phyloP scores from a whole-genome alignment of 1,140 invertebrate genomes.

The Drosophila teissieri region DNA sequence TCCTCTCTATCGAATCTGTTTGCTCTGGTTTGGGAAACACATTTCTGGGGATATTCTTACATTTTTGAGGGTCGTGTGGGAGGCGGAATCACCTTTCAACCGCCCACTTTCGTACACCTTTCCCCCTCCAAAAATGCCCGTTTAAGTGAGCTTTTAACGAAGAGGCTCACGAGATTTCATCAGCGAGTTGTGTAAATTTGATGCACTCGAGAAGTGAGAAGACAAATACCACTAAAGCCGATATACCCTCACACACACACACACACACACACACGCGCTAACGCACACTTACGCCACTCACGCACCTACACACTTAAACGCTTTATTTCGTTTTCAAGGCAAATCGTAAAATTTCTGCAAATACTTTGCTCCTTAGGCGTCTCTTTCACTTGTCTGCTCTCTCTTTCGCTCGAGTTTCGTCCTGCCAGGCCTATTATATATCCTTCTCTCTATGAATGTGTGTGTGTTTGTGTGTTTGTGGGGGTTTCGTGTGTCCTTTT shows the following conservation, averaged over 20 bases:
- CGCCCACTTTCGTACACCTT: neutral
- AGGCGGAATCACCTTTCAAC: conserved; percentile 12
- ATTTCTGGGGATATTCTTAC: conserved; percentile 16
- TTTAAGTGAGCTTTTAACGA: conserved; percentile 46
- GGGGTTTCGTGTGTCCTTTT: conserved; percentile 50
- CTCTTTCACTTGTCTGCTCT: conserved; percentile 4
- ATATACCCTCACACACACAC: conserved; percentile 5
- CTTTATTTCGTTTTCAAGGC: conserved; percentile 76
- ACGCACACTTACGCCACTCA: conserved; percentile 13
- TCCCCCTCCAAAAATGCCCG: neutral
- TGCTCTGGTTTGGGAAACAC: conserved; percentile 36
- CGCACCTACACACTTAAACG: conserved; percentile 36
- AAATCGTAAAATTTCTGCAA: conserved; percentile 65
- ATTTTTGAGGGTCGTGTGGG: conserved; percentile 26
- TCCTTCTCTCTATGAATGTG: conserved; percentile 14
- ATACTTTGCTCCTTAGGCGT: conserved; percentile 43
- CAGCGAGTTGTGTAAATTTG: conserved; percentile 72
- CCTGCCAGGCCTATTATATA: conserved; percentile 48
- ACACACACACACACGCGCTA: conserved; percentile 7
- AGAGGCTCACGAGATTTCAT: conserved; percentile 70
- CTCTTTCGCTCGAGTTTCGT: conserved; percentile 14
- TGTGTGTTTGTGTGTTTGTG: conserved; percentile 16
- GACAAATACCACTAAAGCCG: conserved; percentile 9
- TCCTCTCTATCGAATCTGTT: conserved; percentile 12
- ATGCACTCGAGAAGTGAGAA: conserved; percentile 64